A percentile compares a stretch with the other conserved stretches of the same genome.
phyloP scores from a whole-genome alignment of 1,140 invertebrate species.

The Sinella curviseta region DNA sequence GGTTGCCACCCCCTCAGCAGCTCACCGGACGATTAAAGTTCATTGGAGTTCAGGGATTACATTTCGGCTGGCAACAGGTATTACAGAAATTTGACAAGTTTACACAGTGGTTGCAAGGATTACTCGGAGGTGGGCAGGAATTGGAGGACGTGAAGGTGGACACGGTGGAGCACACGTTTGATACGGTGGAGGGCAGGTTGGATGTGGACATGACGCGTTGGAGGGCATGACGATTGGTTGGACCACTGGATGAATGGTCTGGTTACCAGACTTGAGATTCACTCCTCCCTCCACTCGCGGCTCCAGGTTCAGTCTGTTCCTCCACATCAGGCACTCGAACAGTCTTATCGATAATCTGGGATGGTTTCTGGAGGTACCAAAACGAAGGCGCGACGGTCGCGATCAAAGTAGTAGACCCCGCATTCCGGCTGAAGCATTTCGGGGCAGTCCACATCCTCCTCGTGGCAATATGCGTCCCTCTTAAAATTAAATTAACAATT shows the following conservation, averaged over 20 bases:
- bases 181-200: neutral
- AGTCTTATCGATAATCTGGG: neutral
- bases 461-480: neutral
- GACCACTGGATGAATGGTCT: neutral
- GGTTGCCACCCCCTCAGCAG: neutral
- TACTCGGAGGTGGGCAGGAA: neutral
- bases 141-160: neutral
- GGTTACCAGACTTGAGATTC: neutral
- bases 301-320: neutral
- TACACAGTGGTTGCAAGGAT: conserved; percentile 3
- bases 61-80: neutral
- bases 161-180: neutral
- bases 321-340: neutral
- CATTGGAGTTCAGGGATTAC: conserved; percentile 4
- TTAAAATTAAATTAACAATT: too few relatives aligned
- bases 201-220: neutral
- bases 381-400: neutral
- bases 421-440: neutral
- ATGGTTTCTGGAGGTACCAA: neutral
- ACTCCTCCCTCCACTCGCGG: too few relatives aligned
- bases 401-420: conserved; percentile 19
- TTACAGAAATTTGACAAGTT: neutral
- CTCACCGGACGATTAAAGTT: neutral
- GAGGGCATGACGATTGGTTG: conserved; percentile 16
- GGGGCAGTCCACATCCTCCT: neutral